Evolutionary conservation across 1,140 invertebrate species (phyloP), one percentile per base, ranked within the genome.

Genomic region (Patella vulgata): DNA sequence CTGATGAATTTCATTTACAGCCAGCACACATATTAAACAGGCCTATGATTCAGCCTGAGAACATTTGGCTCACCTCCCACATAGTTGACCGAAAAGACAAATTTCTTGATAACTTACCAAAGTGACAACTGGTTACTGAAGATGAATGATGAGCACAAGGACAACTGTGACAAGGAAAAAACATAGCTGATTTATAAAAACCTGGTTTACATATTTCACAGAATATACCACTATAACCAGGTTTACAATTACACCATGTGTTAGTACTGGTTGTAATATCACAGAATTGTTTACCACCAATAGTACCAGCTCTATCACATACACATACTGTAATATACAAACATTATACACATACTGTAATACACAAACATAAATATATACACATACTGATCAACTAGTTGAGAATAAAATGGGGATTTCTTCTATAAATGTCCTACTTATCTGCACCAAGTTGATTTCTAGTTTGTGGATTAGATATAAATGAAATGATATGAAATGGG

Each of bases 121-220:
- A 76, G 25, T 65, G 50, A 57, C 76, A 78, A 17, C 66, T 51
- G 17, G 55, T 47, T 25, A 57, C 54, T 5, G 52, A 44, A 2
- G 72, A 69, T 11, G 51, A 44, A 23, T 62, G 31, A 0, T 25
- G 1, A 19, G 42, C 46, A 63, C 76, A 78, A 1, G 76, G 76
- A 60, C 76, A 78, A 4, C 42, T 31, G 33, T 73, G 66, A 55
- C 76, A 78, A 2, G 71, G 71, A 47, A 70, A 53, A 30, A 61
- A 46, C 8, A 59, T 65, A 12, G 66, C 63, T 12, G 59, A 65
- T 25, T 74, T 53, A 61, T 78, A 78, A 51, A 56, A 74, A 1
- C 69, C 70, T 25, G 60, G 52, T 0, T 39, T 39, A 63, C 76
- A 78, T 21, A 59, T 19, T 55, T 78, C 72, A 62, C 76, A 78